Base-by-base conservation (phyloP, 2,797 vertebrate genomes). In the Hydrophis major region DNA sequence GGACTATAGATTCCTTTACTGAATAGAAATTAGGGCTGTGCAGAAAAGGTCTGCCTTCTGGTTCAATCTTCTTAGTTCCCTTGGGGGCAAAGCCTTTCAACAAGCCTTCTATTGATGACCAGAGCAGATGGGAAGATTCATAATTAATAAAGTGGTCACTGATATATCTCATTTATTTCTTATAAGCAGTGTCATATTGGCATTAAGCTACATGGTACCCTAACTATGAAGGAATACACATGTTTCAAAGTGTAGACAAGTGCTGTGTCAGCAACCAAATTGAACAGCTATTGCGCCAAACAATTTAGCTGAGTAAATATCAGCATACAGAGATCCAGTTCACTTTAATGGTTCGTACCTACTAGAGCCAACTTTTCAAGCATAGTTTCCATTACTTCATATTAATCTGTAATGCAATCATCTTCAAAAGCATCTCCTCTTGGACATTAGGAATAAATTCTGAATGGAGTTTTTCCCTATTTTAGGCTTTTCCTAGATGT, bases 371-470 rank as follows among this genome's bases (percentile, higher is more conserved):
- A 61, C 66, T 83, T 63, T 66, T 83, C 78, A 37, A 92, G 60
- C 8, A 88, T 0, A 10, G 16, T 69, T 91, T 86, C 86, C 32
- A 57, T 69, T 83, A 11, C 55, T 90, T 90, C 90, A 83, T 78
- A 60, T 55, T 93, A 78, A 90, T 87, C 91, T 93, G 90, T 55
- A 95, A 86, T 66, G 53, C 5, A 28, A 5, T 32, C 66, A 93
- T 92, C 60, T 2, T 91, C 78, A 6, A 0, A 50, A 78, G 63
- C 88, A 89, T 95, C 93, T 56, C 0, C 0, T 87, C 18, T 32
- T 42, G 20, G 37, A 42, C 37, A 56, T 86, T 66, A 18, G 2
- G 91, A 83, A 94, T 91, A 0, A 0, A 32, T 90, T 74, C 74
- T 0, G 0, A 88, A 92, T 47, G 1, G 0, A 10, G n/a, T 20